Evolutionary conservation across 2,797 vertebrate genomes (phyloP), one percentile per base, ranked within the genome.

Genomic region (Ficedula albicollis): DNA sequence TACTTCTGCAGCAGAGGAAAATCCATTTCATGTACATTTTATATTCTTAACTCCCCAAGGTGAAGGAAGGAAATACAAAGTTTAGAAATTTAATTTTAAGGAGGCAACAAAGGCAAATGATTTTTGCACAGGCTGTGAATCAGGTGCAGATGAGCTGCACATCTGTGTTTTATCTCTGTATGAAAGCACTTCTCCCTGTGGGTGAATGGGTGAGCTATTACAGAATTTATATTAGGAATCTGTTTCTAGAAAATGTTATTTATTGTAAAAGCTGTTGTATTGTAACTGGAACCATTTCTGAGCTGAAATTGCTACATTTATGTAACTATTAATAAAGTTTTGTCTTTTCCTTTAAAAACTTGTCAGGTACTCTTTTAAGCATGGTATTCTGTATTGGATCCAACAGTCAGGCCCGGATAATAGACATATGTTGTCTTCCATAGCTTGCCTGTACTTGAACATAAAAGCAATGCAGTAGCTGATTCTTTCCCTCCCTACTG

Each of bases 301-400:
- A 86, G 62, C 51, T 90, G 76, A 93, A 84, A 79, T 55, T 36
- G 92, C 46, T 93, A 86, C 56, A 66, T 83, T 69, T 88, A 84
- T 88, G 82, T 95, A 76, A 68, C 59, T 76, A 62, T 52, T 91
- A 95, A 96, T 95, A 95, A 95, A 96, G 60, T 83, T 87, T 92
- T 78, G n/a, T 88, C 67, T 96, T 87, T 96, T 59, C 84, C 95
- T 95, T 76, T 97, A 79, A 70, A 78, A 91, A 12, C 10, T 85
- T 85, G 69, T 87, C 51, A 58, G 46, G 26, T 93, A 41, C 52
- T 87, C 43, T 87, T 77, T 94, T 74, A 84, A 70, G 51, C 4
- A 6, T 7, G n/a, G 15, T 64, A 13, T 51, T 85, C 75, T 77
- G 8, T 52, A 32, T 19, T 62, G 78, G 20, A 59, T 27, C 73